These are phyloP conservation scores for Nemapogon koenigi DNA, from an alignment of 2,888 invertebrate genomes.

Conservation along the genomic window DNA sequence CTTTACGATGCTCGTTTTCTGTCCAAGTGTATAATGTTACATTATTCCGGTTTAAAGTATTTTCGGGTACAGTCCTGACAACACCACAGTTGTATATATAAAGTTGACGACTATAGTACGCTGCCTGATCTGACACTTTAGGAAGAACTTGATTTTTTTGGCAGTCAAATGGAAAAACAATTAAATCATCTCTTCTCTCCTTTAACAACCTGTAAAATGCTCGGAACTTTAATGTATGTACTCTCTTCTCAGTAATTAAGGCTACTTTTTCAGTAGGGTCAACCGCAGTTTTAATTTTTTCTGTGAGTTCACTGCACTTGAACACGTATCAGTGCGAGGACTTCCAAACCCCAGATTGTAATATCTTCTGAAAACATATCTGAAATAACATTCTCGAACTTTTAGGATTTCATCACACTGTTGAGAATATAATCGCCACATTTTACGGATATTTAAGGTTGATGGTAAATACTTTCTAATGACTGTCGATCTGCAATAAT, in stretches of 20 bases:
- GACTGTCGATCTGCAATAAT: no score
- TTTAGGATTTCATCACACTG: no score
- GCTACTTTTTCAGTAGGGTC: slow-evolving; percentile 12
- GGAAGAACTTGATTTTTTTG: no score
- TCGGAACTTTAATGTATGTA: slow-evolving; percentile 15
- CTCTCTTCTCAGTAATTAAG: slow-evolving; percentile 16
- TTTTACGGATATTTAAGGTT: no score
- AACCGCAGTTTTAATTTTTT: slow-evolving; percentile 13
- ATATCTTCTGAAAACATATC: no score
- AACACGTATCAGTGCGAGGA: no score
- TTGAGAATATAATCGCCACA: no score
- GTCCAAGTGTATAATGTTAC: slow-evolving; percentile 21
- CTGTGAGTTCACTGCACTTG: no score
- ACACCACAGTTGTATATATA: slow-evolving; percentile 22
- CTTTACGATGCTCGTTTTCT: slow-evolving; percentile 18
- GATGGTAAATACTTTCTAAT: no score
- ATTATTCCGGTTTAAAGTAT: slow-evolving; percentile 16
- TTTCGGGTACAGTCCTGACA: slow-evolving; percentile 17
- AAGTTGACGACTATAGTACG: slow-evolving; percentile 21
- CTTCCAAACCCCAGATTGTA: no score
- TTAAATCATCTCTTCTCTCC: slow-evolving; percentile 14
- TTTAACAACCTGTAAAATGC: slow-evolving; percentile 17
- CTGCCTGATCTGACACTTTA: slow-evolving; percentile 18
- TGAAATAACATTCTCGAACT: no score
- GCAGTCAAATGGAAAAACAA: slow-evolving; percentile 16